Base-by-base conservation (phyloP, 2,888 invertebrate species). In the Agrochola macilenta region DNA sequence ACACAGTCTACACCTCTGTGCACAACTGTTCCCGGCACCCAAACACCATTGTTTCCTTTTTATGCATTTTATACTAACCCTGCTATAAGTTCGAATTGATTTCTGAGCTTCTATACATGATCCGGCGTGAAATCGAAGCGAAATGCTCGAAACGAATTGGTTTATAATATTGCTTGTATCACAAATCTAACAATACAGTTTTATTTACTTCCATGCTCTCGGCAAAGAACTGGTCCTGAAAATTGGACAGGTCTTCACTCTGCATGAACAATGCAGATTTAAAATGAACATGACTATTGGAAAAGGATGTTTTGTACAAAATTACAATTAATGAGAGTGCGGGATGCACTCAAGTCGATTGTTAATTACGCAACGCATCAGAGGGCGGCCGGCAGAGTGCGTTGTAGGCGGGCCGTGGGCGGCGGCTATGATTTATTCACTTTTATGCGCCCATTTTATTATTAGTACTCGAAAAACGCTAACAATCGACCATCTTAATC, bases 371-470 rank as follows among this genome's bases (percentile, higher is more conserved):
- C 82, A 90, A 91, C 77, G 83, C 83, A 85, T 83, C 87, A 80
- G 87, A 92, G 91, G 91, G 91, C 92, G 91, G 91, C 88, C 84
- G 88, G 89, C 81, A 85, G 83, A 85, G 76, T 65, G 78, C 75
- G 79, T 76, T 82, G 92, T 90, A 84, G 90, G 90, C 90, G 90
- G 90, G 80, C 86, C 72, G 91, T 90, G 89, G 91, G 91, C 90
- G 90, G 90, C 82, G 86, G 86, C 87, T 85, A 83, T 91, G 91
- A 94, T 93, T 93, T 93, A 93, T 89, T 81, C 87, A 89, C 87
- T 92, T 91, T 91, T 92, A 91, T 88, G 84, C 83, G 81, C 85
- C 78, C 87, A 88, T 88, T 90, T 90, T 88, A 90, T 90, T 88
- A 49, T 58, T 46, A 63, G 72, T 76, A 88, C 87, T 84, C 83